Conservation (phyloP, 2,113 vertebrate species). For the Blennius ocellaris region DNA sequence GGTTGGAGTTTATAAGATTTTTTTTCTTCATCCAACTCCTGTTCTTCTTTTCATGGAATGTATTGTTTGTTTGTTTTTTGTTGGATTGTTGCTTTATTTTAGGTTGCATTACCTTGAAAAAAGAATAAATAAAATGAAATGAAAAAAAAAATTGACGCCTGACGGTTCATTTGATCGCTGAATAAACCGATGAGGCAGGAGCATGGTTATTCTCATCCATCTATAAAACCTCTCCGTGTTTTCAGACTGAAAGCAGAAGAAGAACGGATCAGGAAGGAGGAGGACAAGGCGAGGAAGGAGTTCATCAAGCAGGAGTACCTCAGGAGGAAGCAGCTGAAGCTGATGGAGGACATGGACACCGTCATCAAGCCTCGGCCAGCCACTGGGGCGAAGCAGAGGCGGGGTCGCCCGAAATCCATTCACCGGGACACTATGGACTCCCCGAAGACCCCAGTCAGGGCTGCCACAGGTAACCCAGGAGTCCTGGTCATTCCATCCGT, state of each 20-base stretch:
- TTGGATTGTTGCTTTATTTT: no score
- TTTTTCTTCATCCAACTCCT: no score
- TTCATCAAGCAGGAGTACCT: conserved; percentile 98
- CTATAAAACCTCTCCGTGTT: background rate
- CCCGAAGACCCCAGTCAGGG: conserved; percentile 91
- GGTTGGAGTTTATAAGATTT: no score
- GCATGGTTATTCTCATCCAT: background rate
- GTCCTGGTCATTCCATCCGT: conserved; percentile 28
- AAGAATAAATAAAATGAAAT: no score
- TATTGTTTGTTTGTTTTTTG: no score
- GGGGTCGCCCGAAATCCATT: conserved; percentile 93
- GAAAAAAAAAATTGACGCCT: no score
- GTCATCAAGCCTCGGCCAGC: conserved; percentile 90
- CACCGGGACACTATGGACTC: conserved; percentile 92
- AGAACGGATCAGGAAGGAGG: conserved; percentile 94
- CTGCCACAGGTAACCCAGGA: conserved; percentile 90
- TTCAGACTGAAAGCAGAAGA: conserved; percentile 94
- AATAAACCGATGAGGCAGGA: background rate
- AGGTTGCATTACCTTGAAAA: no score
- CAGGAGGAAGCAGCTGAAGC: conserved; percentile 95
- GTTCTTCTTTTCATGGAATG: no score
- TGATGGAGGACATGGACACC: conserved; percentile 97
- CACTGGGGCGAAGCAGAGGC: conserved; percentile 85
- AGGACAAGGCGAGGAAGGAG: conserved; percentile 91
- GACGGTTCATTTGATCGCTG: no score